phyloP scores from a whole-genome alignment of 1,140 invertebrate genomes.

The Zaprionus inermis region DNA sequence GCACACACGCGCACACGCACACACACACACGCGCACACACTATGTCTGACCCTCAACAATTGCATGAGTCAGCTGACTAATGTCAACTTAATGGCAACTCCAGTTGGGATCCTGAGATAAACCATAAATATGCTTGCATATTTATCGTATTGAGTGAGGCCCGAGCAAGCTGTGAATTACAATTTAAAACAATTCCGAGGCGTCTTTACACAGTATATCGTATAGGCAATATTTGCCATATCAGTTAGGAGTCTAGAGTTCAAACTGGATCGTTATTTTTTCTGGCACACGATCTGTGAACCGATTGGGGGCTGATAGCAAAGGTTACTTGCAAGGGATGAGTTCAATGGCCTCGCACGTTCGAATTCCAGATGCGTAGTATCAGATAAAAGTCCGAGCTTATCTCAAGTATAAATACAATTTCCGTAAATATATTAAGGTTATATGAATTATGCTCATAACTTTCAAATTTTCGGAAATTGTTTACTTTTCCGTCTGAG shows the following conservation, averaged over 20 bases:
- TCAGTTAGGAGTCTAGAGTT: not conserved
- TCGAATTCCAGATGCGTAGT: not conserved
- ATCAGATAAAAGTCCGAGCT: not conserved
- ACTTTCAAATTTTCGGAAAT: not conserved
- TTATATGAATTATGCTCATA: not conserved
- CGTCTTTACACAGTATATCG: not conserved
- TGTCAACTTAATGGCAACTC: too few species aligned
- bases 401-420: not conserved
- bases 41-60: not conserved
- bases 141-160: too few species aligned
- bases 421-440: not conserved
- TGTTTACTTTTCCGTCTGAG: not conserved
- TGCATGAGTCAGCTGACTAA: not conserved
- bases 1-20: not conserved
- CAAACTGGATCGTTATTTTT: not conserved
- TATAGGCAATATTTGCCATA: constrained; percentile 5
- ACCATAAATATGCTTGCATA: not conserved
- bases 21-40: not conserved
- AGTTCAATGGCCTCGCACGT: not conserved
- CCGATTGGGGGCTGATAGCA: not conserved
- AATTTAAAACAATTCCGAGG: constrained; percentile 1
- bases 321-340: not conserved
- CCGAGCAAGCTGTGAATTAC: not conserved
- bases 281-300: not conserved
- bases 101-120: not conserved